Conservation (phyloP, 2,113 vertebrate species). For the Hippocampus comes region DNA sequence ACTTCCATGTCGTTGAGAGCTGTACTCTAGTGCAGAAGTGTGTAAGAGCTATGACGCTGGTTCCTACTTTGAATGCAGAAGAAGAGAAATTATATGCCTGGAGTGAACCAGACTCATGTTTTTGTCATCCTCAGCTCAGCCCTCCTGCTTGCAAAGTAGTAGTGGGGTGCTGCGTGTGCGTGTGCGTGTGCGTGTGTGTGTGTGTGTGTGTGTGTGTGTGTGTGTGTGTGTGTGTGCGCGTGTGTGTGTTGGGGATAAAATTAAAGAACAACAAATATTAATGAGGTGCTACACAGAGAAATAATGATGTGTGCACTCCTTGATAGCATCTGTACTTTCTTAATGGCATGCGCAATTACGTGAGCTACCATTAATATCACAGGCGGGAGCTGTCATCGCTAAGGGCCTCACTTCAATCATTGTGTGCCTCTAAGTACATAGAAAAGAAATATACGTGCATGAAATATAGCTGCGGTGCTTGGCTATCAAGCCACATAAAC, state of each 20-base stretch:
- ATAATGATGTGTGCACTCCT: constrained; percentile 70
- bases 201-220: not conserved
- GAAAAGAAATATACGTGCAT: constrained; percentile 28
- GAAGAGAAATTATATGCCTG: constrained; percentile 56
- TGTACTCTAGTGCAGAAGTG: not conserved
- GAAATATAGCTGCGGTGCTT: constrained; percentile 28
- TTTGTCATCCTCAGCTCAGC: constrained; percentile 66
- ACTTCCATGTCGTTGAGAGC: constrained; percentile 31
- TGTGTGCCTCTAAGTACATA: constrained; percentile 32
- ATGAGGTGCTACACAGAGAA: constrained; percentile 76
- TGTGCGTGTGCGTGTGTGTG: not conserved
- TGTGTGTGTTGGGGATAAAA: constrained; percentile 22
- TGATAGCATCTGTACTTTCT: constrained; percentile 80
- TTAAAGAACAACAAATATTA: constrained; percentile 76
- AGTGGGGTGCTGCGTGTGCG: constrained; percentile 27
- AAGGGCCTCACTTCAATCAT: constrained; percentile 62
- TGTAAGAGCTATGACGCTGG: constrained; percentile 12
- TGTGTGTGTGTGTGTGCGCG: not conserved
- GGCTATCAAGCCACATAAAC: constrained; percentile 42
- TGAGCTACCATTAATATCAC: constrained; percentile 72
- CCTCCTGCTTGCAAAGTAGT: constrained; percentile 36
- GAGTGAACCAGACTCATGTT: constrained; percentile 76
- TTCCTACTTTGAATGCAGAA: constrained; percentile 61
- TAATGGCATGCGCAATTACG: constrained; percentile 79
- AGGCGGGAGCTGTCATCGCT: constrained; percentile 56